Conservation (phyloP, 37 sponge, comb jelly and placozoan species). For the Cliona cf. orientalis region DNA sequence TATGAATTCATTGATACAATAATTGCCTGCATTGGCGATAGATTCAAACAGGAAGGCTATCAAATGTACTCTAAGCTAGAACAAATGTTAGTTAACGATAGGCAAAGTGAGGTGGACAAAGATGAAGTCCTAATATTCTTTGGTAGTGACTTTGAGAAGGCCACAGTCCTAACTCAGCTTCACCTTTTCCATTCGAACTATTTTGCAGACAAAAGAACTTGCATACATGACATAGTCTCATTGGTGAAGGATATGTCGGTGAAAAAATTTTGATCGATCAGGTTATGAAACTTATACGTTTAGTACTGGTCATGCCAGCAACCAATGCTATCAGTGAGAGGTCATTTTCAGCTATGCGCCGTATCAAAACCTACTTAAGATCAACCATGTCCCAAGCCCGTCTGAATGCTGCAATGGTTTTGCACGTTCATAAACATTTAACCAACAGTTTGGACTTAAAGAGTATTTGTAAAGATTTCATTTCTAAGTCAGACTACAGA, state of each 20-base stretch:
- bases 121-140: background rate
- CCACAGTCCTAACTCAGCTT: background rate
- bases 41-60: slow-evolving; percentile 37
- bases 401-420: slow-evolving; percentile 17
- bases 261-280: background rate
- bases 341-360: slow-evolving; percentile 11
- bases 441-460: slow-evolving; percentile 34
- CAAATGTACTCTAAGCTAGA: slow-evolving; percentile 32
- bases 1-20: slow-evolving; percentile 20
- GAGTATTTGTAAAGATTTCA: background rate
- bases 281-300: background rate
- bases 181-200: background rate
- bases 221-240: background rate
- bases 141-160: background rate
- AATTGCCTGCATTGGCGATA: slow-evolving; percentile 15
- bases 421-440: slow-evolving; percentile 22
- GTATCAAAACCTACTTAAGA: slow-evolving; percentile 49
- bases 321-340: slow-evolving; percentile 27
- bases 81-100: background rate
- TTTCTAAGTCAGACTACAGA: background rate
- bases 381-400: slow-evolving; percentile 30
- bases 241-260: background rate
- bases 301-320: slow-evolving; percentile 32
- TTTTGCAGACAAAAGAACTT: background rate
- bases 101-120: background rate